Conservation (phyloP, 2,113 vertebrate species). For the Kobus ellipsiprymnus region DNA sequence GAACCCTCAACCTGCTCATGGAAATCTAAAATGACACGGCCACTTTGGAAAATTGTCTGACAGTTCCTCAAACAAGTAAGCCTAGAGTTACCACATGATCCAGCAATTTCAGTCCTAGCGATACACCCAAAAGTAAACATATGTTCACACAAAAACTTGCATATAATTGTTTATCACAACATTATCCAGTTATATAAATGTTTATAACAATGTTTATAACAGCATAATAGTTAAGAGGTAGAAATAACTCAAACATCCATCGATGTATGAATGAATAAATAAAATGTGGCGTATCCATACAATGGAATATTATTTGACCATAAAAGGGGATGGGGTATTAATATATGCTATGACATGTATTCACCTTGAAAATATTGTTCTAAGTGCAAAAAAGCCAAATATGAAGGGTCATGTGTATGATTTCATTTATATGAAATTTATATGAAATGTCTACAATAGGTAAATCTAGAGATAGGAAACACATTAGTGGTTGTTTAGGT, state of each 20-base stretch:
- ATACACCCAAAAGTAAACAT: background rate
- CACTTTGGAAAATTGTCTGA: background rate
- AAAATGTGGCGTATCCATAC: background rate
- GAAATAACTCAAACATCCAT: background rate
- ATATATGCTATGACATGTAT: background rate
- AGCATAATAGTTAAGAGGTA: background rate
- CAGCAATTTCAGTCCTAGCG: background rate
- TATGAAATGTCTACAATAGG: background rate
- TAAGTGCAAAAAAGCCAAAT: background rate
- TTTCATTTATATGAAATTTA: background rate
- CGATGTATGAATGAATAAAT: background rate
- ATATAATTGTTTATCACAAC: background rate
- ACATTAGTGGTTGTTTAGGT: background rate
- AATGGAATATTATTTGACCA: background rate
- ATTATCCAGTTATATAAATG: background rate
- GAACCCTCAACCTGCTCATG: background rate
- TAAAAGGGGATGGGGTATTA: background rate
- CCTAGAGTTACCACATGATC: background rate
- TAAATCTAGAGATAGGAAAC: background rate
- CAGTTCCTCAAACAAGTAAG: background rate
- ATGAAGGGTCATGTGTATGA: background rate
- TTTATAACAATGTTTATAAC: background rate
- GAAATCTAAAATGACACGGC: background rate
- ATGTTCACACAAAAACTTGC: background rate
- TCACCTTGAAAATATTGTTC: background rate